phyloP scores from a whole-genome alignment of 1,140 invertebrate species.

The Drosophila simulans region DNA sequence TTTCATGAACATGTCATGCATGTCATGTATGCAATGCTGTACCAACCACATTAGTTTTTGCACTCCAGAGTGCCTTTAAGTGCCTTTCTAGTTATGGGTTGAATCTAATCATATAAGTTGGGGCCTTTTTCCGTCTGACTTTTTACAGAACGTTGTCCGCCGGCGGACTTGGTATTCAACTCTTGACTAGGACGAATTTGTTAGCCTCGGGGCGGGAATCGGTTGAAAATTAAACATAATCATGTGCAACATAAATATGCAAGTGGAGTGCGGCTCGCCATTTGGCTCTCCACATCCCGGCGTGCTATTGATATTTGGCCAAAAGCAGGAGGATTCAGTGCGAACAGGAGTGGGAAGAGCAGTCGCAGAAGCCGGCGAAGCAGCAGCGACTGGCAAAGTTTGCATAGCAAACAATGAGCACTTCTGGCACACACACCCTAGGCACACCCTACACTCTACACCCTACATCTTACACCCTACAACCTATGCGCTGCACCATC shows the following conservation, averaged over 20 bases:
- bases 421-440: constrained; percentile 34
- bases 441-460: background rate
- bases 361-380: constrained; percentile 11
- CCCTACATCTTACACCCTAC: background rate
- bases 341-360: background rate
- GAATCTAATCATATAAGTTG: background rate
- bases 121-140: background rate
- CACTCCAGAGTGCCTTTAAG: background rate
- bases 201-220: constrained; percentile 5
- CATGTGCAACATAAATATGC: constrained; percentile 44
- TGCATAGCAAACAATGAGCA: constrained; percentile 61
- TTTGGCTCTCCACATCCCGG: background rate
- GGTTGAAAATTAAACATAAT: constrained; percentile 51
- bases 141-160: background rate
- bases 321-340: constrained; percentile 23
- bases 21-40: no score
- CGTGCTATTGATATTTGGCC: constrained; percentile 54
- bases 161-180: constrained; percentile 2
- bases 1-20: no score
- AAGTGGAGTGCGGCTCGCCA: constrained; percentile 12
- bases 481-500: background rate
- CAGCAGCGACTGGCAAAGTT: constrained; percentile 45
- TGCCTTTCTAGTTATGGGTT: background rate
- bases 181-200: constrained; percentile 3
- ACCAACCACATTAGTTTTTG: background rate